These are phyloP conservation scores for Cephus pygmeus DNA, from an alignment of 2,888 invertebrate genomes.

Conservation along the genomic window DNA sequence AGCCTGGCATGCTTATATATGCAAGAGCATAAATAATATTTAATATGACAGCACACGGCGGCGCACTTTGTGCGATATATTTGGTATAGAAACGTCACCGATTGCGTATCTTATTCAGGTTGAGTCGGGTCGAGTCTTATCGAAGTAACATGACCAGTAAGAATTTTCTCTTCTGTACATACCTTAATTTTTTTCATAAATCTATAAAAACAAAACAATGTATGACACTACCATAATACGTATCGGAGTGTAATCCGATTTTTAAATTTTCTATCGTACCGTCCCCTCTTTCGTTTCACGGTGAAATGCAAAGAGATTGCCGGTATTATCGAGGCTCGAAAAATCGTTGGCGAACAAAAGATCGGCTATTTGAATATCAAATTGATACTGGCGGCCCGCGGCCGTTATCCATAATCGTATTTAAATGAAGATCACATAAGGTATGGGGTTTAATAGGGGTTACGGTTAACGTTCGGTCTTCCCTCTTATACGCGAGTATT, in stretches of 20 bases:
- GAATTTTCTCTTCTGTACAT: neutral
- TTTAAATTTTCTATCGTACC: neutral
- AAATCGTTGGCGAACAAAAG: conserved; percentile 59
- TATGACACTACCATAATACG: neutral
- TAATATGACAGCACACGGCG: conserved; percentile 62
- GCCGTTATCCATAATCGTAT: conserved; percentile 65
- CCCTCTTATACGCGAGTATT: neutral
- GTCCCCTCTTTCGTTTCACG: neutral
- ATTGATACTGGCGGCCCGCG: conserved; percentile 51
- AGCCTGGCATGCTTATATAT: conserved; percentile 47
- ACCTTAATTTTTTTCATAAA: neutral
- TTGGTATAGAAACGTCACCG: conserved; percentile 65
- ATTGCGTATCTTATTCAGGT: conserved; percentile 55
- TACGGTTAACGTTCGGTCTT: conserved; percentile 25
- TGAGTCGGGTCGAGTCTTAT: neutral
- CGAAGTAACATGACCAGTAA: neutral
- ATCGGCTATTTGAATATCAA: conserved; percentile 64
- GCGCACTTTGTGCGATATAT: conserved; percentile 62
- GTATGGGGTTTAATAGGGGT: conserved; percentile 56
- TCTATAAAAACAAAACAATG: neutral
- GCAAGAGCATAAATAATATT: conserved; percentile 63
- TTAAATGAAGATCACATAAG: conserved; percentile 65
- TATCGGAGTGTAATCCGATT: neutral
- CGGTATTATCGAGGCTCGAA: conserved; percentile 42
- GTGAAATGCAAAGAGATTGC: neutral